These are phyloP conservation scores for Drosophila yooni DNA, from an alignment of 2,888 invertebrate species.

Conservation along the genomic window DNA sequence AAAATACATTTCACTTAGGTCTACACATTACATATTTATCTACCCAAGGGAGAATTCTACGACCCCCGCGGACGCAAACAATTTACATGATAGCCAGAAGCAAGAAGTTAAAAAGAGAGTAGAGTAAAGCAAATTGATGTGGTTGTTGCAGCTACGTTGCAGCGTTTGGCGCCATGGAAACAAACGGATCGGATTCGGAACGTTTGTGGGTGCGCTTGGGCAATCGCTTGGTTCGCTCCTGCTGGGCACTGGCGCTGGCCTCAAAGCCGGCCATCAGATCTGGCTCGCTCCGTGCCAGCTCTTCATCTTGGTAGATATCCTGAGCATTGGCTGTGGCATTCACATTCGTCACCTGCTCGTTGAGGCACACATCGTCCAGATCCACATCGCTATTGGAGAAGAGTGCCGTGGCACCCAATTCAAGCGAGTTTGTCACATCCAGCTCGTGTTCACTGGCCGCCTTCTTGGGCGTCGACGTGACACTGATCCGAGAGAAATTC, in stretches of 20 bases:
- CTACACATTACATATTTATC: slow-evolving; percentile 22
- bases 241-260: slow-evolving; percentile 39
- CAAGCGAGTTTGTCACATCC: slow-evolving; percentile 83
- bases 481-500: slow-evolving; percentile 49
- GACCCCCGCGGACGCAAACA: slow-evolving; percentile 31
- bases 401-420: slow-evolving; percentile 90
- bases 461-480: slow-evolving; percentile 71
- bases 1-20: slow-evolving; percentile 34
- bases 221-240: slow-evolving; percentile 60
- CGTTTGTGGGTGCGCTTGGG: slow-evolving; percentile 83
- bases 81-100: slow-evolving; percentile 27
- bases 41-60: background rate
- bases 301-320: slow-evolving; percentile 81
- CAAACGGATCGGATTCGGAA: slow-evolving; percentile 84
- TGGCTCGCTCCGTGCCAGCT: slow-evolving; percentile 84
- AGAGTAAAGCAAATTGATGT: slow-evolving; percentile 3
- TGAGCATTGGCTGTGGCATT: slow-evolving; percentile 46
- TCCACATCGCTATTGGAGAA: slow-evolving; percentile 95
- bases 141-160: slow-evolving; percentile 48
- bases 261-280: slow-evolving; percentile 74
- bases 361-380: slow-evolving; percentile 92
- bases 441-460: slow-evolving; percentile 71
- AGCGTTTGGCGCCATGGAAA: slow-evolving; percentile 10
- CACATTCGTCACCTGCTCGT: slow-evolving; percentile 88
- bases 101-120: slow-evolving; percentile 18